Base-by-base conservation (phyloP, 1,140 invertebrate species). In the Lasioglossum baleicum region DNA sequence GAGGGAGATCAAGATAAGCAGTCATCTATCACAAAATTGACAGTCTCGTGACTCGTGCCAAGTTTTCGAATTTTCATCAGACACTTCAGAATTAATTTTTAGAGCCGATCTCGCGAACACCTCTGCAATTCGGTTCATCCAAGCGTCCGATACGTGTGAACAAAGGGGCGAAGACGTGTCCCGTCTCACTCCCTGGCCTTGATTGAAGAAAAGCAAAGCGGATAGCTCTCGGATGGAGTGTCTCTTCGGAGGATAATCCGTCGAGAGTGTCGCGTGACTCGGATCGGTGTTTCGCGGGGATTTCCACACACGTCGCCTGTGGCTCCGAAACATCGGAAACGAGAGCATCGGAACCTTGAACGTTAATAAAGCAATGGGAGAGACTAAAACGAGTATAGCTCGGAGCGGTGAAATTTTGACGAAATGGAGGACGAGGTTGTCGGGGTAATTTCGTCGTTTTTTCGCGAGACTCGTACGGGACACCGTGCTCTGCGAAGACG, bases 201-300 rank as follows among this genome's bases (percentile, higher is more conserved):
- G 76, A 65, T 79, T 58, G 48, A 79, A 64, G 67, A 51, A 42
- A 77, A 71, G 31, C 64, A 56, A 79, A 66, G 61, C n/a, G 35
- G 70, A 79, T 53, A 64, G 61, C 61, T 22, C 51, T 17, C 35
- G 26, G 35, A 22, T 10, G 10, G 40, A 73, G 58, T 31, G 40
- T 20, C 22, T 13, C 60, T 35, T 22, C 61, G 17, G 0, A 5
- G 15, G 61, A 79, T 56, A 65, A 79, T 79, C 58, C 42, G 58
- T 17, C 35, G 35, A 31, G 22, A 73, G 60, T 35, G 35, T 48
- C 44, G 44, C 8, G 44, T 11, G 44, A 48, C 44, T 48, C 44
- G 10, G 44, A 11, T 11, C 2, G 44, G 10, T 13, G 44, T 48
- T 48, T 71, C 8, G 26, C 26, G 60, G 31, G 60, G 42, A 65